These are phyloP conservation scores for Pollachius pollachius DNA, from an alignment of 2,113 vertebrate genomes.

Conservation along the genomic window DNA sequence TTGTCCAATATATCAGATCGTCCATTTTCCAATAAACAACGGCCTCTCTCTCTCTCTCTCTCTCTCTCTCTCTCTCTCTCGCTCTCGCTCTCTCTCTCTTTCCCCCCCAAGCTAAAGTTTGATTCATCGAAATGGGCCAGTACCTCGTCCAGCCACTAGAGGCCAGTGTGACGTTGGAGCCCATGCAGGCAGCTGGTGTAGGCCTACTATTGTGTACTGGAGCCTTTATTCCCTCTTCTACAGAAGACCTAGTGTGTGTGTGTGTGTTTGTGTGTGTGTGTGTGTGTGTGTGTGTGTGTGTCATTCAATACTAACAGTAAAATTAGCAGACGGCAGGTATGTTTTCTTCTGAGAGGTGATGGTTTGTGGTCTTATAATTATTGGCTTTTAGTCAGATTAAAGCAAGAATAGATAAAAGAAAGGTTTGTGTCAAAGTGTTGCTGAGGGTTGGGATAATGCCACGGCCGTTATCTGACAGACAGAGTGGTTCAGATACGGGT, in stretches of 20 bases:
- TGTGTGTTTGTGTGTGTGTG: no score
- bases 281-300: neutral
- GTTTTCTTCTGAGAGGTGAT: no score
- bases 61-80: conserved; percentile 4
- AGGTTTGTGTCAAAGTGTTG: no score
- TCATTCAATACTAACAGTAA: no score
- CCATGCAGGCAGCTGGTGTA: conserved; percentile 13
- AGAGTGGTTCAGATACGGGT: conserved; percentile 9
- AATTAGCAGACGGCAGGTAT: no score
- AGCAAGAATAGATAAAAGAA: no score
- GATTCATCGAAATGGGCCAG: neutral
- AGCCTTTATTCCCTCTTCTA: no score
- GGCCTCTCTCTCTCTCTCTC: neutral
- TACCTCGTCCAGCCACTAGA: conserved; percentile 50
- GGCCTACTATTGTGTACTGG: neutral
- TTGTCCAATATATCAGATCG: conserved; percentile 46
- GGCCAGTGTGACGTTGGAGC: conserved; percentile 58
- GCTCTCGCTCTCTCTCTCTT: neutral
- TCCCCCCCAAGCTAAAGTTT: no score
- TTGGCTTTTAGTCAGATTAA: no score
- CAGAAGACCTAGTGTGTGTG: no score
- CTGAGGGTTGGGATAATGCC: no score
- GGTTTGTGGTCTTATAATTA: no score
- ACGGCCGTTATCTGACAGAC: neutral
- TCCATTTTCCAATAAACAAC: conserved; percentile 47